Base-by-base conservation (phyloP, 2,888 invertebrate genomes). In the Creontiades dilutus region DNA sequence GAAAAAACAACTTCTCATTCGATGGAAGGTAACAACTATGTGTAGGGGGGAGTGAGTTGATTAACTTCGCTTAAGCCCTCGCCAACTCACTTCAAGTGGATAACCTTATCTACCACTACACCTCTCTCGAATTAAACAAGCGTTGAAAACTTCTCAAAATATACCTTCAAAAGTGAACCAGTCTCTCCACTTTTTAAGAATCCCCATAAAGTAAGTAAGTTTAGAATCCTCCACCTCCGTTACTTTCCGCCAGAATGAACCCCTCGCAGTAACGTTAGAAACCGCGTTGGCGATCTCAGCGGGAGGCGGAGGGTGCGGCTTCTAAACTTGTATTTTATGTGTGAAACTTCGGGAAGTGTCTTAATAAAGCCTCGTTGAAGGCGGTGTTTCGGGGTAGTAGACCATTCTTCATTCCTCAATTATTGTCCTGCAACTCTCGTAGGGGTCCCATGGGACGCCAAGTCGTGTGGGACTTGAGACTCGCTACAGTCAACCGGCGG, bases 391-490 rank as follows among this genome's bases (percentile, higher is more conserved):
- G 19, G 75, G 28, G 76, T 16, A 46, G 46, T 7, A 78, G 78
- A 46, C 78, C 78, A 78, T 78, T 16, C 78, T 46, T 78, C 78
- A 78, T 37, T 46, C 78, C 78, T 78, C 78, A 78, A 78, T 78
- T 46, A 78, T 78, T 78, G 78, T 46, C 46, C 16, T 78, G 78
- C 47, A 37, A 78, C 46, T 78, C 78, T 16, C 14, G 27, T 16
- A 16, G 16, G 16, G 46, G 23, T 0, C 57, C n/a, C 57, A 5
- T 57, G 7, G 57, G 57, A 57, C n/a, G n/a, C 57, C 57, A 57
- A 68, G 68, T 68, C 68, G 68, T 68, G 68, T 68, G 68, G 68
- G 68, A 68, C 23, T 68, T 68, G 27, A 23, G 68, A 23, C 19
- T 61, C 61, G 3, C 61, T 61, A 19, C 23, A 23, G 9, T 68